These are phyloP conservation scores for Ctenoplectra terminalis DNA, from an alignment of 1,140 invertebrate genomes.

Conservation along the genomic window DNA sequence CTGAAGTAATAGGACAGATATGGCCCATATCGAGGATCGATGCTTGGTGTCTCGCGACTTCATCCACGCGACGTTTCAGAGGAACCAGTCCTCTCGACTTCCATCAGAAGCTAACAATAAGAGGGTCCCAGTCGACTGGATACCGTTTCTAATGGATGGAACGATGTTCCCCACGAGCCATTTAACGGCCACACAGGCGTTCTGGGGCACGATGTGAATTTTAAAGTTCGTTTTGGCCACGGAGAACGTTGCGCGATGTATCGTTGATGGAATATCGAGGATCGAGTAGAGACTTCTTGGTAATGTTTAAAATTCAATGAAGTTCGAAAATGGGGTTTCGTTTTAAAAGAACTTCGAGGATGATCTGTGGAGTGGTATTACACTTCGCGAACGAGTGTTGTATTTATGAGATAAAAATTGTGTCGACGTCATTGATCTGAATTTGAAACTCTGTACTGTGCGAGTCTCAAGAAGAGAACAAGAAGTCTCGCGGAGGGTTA, in stretches of 20 bases:
- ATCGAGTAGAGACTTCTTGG: background rate
- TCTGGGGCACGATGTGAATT: background rate
- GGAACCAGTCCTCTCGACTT: background rate
- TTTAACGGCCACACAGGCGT: background rate
- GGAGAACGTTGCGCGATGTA: background rate
- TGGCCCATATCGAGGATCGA: constrained; percentile 40
- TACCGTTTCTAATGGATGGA: constrained; percentile 8
- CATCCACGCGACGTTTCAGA: too few relatives aligned
- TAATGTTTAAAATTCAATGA: background rate
- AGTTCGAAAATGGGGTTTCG: background rate
- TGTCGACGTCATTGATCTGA: too few relatives aligned
- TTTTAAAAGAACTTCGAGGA: background rate
- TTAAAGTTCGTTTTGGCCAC: background rate
- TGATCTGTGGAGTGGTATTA: background rate
- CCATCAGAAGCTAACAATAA: background rate
- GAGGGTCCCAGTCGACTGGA: background rate
- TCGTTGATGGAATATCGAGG: background rate
- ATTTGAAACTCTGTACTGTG: too few relatives aligned
- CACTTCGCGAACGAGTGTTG: background rate
- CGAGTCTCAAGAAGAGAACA: too few relatives aligned
- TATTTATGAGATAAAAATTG: too few relatives aligned
- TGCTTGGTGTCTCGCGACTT: constrained; percentile 11
- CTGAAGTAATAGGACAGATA: constrained; percentile 49
- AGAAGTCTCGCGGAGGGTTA: too few relatives aligned
- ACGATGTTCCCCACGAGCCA: background rate